Conservation (phyloP, 2,113 vertebrate genomes). For the Psilopsiagon aymara region DNA sequence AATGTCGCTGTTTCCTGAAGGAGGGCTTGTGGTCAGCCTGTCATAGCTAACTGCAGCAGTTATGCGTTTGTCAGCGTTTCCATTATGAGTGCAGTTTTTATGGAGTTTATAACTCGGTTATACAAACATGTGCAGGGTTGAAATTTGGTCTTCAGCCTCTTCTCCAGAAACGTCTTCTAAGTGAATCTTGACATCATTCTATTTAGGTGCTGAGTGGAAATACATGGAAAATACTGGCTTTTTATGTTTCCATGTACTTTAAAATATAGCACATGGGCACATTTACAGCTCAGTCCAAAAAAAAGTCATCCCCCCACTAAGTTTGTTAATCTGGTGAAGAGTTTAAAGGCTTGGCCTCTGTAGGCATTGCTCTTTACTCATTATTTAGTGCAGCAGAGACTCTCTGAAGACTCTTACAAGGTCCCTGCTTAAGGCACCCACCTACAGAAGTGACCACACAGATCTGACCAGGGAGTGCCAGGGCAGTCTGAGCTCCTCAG, state of each 20-base stretch:
- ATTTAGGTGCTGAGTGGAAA: neutral
- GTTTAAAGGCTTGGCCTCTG: neutral
- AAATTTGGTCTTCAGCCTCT: neutral
- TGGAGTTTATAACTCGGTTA: neutral
- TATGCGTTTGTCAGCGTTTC: conserved; percentile 50
- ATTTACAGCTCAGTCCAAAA: neutral
- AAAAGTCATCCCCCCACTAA: neutral
- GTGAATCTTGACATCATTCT: neutral
- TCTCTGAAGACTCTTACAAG: neutral
- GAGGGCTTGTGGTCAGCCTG: conserved; percentile 26
- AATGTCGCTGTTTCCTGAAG: neutral
- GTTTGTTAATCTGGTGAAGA: neutral
- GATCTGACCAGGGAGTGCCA: rapidly evolving
- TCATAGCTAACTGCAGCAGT: neutral
- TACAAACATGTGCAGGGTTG: neutral
- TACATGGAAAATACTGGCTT: neutral
- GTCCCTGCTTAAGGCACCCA: neutral
- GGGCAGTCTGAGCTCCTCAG: neutral
- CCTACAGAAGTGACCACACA: rapidly evolving
- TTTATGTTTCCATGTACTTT: neutral
- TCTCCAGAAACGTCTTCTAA: neutral
- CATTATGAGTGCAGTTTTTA: neutral
- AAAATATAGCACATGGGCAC: neutral
- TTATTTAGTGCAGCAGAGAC: neutral
- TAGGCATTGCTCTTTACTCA: rapidly evolving